A percentile compares a stretch with the other conserved stretches of the same genome.
These are phyloP conservation scores for Dendropsophus ebraccatus DNA, from an alignment of 2,113 vertebrate genomes.

Conservation along the genomic window DNA sequence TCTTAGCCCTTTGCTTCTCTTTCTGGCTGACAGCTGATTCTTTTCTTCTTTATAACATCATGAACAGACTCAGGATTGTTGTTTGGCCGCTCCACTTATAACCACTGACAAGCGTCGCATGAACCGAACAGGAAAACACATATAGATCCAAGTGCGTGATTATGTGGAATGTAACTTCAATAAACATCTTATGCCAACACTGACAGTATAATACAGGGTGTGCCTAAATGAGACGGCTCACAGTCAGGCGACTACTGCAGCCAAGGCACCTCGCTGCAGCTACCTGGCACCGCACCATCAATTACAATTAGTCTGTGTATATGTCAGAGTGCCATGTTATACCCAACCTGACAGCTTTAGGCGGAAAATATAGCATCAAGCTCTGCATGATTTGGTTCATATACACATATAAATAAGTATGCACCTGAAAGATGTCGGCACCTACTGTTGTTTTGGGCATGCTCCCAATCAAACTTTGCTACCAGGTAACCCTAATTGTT, in stretches of 20 bases:
- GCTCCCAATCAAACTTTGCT: background rate
- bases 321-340: background rate
- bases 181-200: slow-evolving; percentile 33
- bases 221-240: background rate
- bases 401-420: background rate
- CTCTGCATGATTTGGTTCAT: background rate
- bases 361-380: background rate
- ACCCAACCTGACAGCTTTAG: too few relatives aligned
- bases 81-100: background rate
- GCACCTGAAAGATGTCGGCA: background rate
- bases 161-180: slow-evolving; percentile 26
- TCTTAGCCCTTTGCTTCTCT: background rate
- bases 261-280: background rate
- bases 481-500: background rate
- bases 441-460: background rate
- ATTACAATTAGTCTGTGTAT: background rate
- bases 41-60: slow-evolving; percentile 8
- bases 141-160: slow-evolving; percentile 24
- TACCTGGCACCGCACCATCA: slow-evolving; percentile 14
- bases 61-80: slow-evolving; percentile 29
- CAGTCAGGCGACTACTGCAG: background rate
- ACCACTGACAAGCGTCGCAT: background rate
- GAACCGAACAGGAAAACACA: slow-evolving; percentile 9
- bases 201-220: slow-evolving; percentile 33
- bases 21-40: slow-evolving; percentile 5